phyloP scores from a whole-genome alignment of 37 sponge, comb jelly and placozoan genomes.

The Crambe crambe region DNA sequence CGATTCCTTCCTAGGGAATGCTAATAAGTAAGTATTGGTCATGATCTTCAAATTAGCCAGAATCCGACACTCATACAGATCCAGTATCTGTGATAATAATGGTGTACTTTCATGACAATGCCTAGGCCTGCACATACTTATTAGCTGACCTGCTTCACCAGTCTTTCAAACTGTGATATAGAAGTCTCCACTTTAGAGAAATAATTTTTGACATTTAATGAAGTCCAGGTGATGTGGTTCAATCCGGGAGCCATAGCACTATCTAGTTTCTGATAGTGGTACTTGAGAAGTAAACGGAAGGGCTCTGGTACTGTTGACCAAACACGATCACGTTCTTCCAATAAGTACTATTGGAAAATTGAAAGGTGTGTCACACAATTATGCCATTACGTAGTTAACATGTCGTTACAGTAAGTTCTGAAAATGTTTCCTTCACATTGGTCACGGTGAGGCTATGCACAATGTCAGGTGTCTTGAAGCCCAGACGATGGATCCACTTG shows the following conservation, averaged over 20 bases:
- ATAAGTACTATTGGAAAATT: constrained; percentile 29
- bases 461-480: constrained; percentile 59
- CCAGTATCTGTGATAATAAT: constrained; percentile 28
- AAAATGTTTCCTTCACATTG: constrained; percentile 62
- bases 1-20: constrained; percentile 63
- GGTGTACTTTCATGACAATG: background rate
- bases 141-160: constrained; percentile 56
- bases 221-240: constrained; percentile 89
- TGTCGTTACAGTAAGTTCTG: constrained; percentile 58
- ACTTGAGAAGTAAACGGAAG: constrained; percentile 39
- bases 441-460: constrained; percentile 42
- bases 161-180: constrained; percentile 64
- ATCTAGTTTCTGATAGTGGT: constrained; percentile 73
- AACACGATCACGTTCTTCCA: constrained; percentile 47
- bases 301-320: constrained; percentile 56
- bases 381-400: background rate
- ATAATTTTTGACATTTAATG: constrained; percentile 78
- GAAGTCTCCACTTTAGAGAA: constrained; percentile 33
- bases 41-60: constrained; percentile 65
- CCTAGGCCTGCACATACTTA: background rate
- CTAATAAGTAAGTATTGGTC: constrained; percentile 64
- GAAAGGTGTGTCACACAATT: background rate
- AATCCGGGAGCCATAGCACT: constrained; percentile 72
- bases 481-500: constrained; percentile 81
- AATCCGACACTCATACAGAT: constrained; percentile 79